Conservation (phyloP, 2,888 invertebrate species). For the Agonopterix subpropinquella region DNA sequence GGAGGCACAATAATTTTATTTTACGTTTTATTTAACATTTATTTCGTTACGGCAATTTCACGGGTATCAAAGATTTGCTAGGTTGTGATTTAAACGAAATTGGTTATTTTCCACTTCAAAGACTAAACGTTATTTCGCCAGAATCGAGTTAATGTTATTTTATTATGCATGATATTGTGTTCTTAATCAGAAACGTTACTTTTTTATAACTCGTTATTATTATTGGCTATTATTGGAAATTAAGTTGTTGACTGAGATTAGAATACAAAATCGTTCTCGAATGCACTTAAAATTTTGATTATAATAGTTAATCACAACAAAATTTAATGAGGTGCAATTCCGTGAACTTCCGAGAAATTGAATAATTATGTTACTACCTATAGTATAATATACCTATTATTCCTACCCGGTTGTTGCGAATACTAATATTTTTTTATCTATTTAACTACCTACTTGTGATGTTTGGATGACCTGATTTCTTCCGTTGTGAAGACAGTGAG, state of each 20-base stretch:
- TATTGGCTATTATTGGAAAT: slow-evolving; percentile 23
- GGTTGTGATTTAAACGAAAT: slow-evolving; percentile 73
- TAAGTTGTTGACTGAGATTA: slow-evolving; percentile 25
- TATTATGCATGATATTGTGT: slow-evolving; percentile 65
- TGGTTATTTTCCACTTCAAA: slow-evolving; percentile 72
- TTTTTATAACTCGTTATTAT: slow-evolving; percentile 35
- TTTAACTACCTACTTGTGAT: too few relatives aligned
- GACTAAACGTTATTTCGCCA: slow-evolving; percentile 46
- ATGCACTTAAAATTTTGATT: neutral
- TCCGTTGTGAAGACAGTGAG: too few relatives aligned
- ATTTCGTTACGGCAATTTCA: slow-evolving; percentile 76
- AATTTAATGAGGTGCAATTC: neutral
- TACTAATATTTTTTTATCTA: too few relatives aligned
- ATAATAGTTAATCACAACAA: slow-evolving; percentile 1
- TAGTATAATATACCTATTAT: too few relatives aligned
- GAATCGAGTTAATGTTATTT: slow-evolving; percentile 62
- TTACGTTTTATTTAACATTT: slow-evolving; percentile 76
- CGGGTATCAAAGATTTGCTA: slow-evolving; percentile 73
- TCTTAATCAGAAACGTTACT: slow-evolving; percentile 37
- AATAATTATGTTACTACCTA: too few relatives aligned
- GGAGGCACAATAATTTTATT: slow-evolving; percentile 75
- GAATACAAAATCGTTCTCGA: slow-evolving; percentile 4
- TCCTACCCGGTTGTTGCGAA: too few relatives aligned
- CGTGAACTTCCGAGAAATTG: neutral
- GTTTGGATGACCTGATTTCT: too few relatives aligned